These are phyloP conservation scores for Campylomormyrus tamandua DNA, from an alignment of 2,113 vertebrate genomes.

Conservation along the genomic window DNA sequence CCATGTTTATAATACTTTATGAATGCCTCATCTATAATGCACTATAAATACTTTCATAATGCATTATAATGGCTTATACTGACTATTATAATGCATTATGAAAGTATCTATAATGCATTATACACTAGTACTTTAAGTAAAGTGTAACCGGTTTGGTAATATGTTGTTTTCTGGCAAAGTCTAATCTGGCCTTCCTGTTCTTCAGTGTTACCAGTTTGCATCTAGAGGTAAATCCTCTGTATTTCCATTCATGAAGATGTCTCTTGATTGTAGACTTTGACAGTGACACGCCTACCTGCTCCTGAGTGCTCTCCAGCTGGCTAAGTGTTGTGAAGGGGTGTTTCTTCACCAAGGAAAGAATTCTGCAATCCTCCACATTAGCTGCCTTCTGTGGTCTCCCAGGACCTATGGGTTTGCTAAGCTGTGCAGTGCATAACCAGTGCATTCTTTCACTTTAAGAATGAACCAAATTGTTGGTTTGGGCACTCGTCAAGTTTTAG, in stretches of 20 bases:
- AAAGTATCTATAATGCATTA: too few relatives aligned
- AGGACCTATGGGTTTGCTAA: background rate
- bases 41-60: too few relatives aligned
- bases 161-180: background rate
- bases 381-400: background rate
- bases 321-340: background rate
- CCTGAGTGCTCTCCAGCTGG: background rate
- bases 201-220: background rate
- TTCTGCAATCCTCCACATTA: background rate
- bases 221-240: background rate
- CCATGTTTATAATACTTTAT: too few relatives aligned
- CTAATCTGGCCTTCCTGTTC: background rate
- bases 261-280: background rate
- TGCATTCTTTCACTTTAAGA: background rate
- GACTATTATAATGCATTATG: too few relatives aligned
- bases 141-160: too few relatives aligned
- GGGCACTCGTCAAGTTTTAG: background rate
- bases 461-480: background rate
- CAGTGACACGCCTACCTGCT: background rate
- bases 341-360: background rate
- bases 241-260: background rate
- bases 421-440: background rate
- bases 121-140: too few relatives aligned
- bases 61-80: too few relatives aligned
- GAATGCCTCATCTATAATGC: too few relatives aligned